Base-by-base conservation (phyloP, 2,888 invertebrate genomes). In the Mongoloraphidia duomilia region DNA sequence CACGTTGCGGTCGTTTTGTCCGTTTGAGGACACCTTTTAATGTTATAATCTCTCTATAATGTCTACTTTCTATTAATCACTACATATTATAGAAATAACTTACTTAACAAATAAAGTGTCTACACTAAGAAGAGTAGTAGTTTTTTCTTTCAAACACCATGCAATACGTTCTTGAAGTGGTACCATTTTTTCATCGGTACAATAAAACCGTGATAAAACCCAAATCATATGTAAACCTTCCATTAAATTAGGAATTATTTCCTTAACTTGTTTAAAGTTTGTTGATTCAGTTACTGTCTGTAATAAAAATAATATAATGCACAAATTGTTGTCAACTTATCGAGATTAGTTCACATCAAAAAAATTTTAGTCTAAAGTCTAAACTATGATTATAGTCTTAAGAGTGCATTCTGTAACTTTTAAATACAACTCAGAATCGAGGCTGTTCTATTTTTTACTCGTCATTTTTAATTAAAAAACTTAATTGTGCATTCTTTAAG, bases 211-310 rank as follows among this genome's bases (percentile, higher is more conserved):
- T 0, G 93, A 93, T 47, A 94, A 75, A 45, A 92, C 84, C 94
- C 94, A 94, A 60, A 93, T 84, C 75, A 93, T 84, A 57, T 86
- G 81, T 38, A 94, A 66, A 2, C 89, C 87, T 54, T 89, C 85
- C 71, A 91, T 84, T 53, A 93, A 68, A 49, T 82, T 77, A 0
- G 87, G 84, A 33, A 94, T 74, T 6, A 80, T 75, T 39, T 85
- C 80, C 10, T 76, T 75, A 14, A 91, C 81, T 62, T 78, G 76
- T 49, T 77, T 72, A 51, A 91, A 83, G 33, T 83, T 79, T 0
- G 79, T 75, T 35, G 60, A 60, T n/a, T 57, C 54, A 3, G 63
- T 61, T 34, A 70, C 58, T 1, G 61, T 60, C 68, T 69, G 55
- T 34, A 57, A 56, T 42, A 43, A 47, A 47, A 14, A 34, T 37